Evolutionary conservation across 2,888 invertebrate species (phyloP).

Genomic region (Eupeodes luniger): DNA sequence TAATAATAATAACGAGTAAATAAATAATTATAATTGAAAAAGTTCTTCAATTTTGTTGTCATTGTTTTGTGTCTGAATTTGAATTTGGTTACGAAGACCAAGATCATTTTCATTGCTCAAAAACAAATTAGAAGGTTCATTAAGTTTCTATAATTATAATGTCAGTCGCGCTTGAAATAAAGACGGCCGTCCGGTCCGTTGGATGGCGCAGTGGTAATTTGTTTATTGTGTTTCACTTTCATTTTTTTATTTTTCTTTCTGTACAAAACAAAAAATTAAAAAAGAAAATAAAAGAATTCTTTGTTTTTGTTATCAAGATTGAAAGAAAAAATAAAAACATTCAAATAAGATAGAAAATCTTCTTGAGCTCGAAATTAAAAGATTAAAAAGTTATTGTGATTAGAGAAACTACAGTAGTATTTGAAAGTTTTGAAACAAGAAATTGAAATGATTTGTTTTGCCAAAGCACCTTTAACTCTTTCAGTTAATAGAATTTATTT

Average conservation of each 20-base stretch:
- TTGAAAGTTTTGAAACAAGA: neutral
- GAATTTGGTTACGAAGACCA: neutral
- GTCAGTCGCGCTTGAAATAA: conserved; percentile 1
- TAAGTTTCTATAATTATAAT: conserved; percentile 23
- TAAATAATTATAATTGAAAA: neutral
- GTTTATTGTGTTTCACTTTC: conserved; percentile 11
- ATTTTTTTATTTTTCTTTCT: neutral
- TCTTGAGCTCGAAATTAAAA: neutral
- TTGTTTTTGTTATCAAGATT: conserved; percentile 12
- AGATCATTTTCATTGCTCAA: neutral
- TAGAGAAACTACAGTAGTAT: neutral
- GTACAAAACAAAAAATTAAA: neutral
- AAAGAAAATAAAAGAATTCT: conserved; percentile 6
- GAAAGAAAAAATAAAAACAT: neutral
- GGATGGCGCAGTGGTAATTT: neutral
- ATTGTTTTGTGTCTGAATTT: neutral
- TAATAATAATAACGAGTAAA: neutral
- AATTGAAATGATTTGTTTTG: too few species aligned
- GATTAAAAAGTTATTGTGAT: neutral
- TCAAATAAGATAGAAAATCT: neutral
- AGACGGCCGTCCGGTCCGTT: neutral
- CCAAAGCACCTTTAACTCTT: too few species aligned
- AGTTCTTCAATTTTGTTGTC: neutral
- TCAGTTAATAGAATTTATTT: too few species aligned
- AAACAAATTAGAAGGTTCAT: neutral